phyloP scores from a whole-genome alignment of 1,140 invertebrate species.

The Condylostylus longicornis region DNA sequence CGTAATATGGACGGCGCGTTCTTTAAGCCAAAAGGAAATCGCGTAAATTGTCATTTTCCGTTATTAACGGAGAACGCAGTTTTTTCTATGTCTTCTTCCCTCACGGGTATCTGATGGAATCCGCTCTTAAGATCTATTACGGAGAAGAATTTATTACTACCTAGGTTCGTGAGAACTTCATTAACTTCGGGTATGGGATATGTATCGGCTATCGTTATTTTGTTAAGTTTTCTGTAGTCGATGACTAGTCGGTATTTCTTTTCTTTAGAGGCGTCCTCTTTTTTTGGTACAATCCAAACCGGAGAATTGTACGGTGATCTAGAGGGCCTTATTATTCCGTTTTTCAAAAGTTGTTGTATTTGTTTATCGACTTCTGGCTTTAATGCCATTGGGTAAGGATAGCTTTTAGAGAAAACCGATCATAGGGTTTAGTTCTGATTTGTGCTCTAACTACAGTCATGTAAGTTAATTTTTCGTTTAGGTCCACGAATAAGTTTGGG shows the following conservation, averaged over 20 bases:
- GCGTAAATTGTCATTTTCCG: conserved; percentile 23
- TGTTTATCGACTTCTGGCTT: conserved; percentile 13
- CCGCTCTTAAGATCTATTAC: conserved; percentile 13
- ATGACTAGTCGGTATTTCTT: conserved; percentile 24
- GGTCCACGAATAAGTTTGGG: conserved; percentile 1
- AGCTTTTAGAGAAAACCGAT: conserved; percentile 6
- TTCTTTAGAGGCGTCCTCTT: conserved; percentile 12
- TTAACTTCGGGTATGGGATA: conserved; percentile 12
- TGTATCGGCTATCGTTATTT: conserved; percentile 7
- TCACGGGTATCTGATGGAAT: conserved; percentile 14
- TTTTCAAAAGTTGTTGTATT: conserved; percentile 18
- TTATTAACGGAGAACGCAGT: conserved; percentile 14
- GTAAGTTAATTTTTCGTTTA: conserved; percentile 7
- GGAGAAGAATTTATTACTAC: conserved; percentile 11
- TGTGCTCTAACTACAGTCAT: conserved; percentile 1
- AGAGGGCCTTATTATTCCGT: conserved; percentile 18
- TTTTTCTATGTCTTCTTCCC: conserved; percentile 7
- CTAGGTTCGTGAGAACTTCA: conserved; percentile 12
- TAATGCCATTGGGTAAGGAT: conserved; percentile 6
- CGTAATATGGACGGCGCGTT: conserved; percentile 17
- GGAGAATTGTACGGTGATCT: conserved; percentile 7
- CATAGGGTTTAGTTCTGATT: neutral
- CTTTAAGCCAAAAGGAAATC: conserved; percentile 23
- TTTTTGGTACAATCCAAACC: conserved; percentile 10
- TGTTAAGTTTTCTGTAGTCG: conserved; percentile 16